Conservation (phyloP, 2,888 invertebrate genomes). For the Dynastes tityus region DNA sequence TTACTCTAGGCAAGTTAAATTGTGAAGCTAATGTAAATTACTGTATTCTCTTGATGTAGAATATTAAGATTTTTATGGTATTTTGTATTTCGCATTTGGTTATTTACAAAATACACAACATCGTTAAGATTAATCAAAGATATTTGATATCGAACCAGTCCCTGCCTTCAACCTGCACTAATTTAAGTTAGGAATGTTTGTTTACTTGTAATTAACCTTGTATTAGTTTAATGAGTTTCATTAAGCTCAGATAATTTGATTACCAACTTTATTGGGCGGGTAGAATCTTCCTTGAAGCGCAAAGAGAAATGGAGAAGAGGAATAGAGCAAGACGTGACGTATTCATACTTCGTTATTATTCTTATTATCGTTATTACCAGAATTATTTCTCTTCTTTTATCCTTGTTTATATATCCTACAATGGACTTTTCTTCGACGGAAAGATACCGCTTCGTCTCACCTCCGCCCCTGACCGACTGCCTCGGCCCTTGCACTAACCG, state of each 20-base stretch:
- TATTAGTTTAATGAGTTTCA: constrained; percentile 68
- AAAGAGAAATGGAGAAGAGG: not conserved
- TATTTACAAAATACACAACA: too few species aligned
- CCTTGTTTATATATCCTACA: constrained; percentile 1
- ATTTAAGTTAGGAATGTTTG: constrained; percentile 66
- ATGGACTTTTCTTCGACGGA: not conserved
- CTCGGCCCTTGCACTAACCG: constrained; percentile 15
- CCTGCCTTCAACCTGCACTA: too few species aligned
- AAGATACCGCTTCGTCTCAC: not conserved
- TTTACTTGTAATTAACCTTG: constrained; percentile 68
- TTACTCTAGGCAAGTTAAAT: too few species aligned
- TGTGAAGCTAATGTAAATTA: too few species aligned
- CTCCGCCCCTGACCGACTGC: not conserved
- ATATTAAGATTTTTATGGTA: too few species aligned
- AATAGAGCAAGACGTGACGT: too few species aligned
- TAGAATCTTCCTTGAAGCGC: constrained; percentile 55
- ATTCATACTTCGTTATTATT: constrained; percentile 4
- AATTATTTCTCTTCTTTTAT: constrained; percentile 7
- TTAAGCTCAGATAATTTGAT: constrained; percentile 67
- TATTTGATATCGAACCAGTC: too few species aligned
- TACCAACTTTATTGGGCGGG: constrained; percentile 67
- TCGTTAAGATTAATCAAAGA: too few species aligned
- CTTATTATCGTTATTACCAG: constrained; percentile 4
- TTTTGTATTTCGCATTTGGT: too few species aligned
- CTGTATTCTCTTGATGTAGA: too few species aligned